phyloP scores from a whole-genome alignment of 2,113 vertebrate species.

The Rhipidura dahli region DNA sequence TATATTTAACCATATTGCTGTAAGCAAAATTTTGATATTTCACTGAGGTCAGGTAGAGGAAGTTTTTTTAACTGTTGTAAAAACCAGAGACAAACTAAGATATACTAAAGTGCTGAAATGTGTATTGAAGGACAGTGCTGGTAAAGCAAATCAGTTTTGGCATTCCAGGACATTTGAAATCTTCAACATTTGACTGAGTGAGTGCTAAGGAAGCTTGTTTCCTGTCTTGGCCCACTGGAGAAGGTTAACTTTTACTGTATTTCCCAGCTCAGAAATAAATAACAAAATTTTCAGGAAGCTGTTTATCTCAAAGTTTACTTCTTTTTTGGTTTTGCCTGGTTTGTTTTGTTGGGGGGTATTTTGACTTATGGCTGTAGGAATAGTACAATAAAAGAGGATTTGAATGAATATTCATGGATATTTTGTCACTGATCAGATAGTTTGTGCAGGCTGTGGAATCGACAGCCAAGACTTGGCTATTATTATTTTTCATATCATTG shows the following conservation, averaged over 20 bases:
- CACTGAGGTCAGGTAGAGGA: background rate
- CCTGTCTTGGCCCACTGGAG: background rate
- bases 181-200: background rate
- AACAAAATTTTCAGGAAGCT: background rate
- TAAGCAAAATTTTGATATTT: background rate
- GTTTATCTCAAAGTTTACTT: background rate
- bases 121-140: fast-evolving
- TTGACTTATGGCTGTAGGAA: fast-evolving
- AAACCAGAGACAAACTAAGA: background rate
- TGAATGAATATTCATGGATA: background rate
- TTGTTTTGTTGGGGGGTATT: background rate
- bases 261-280: background rate
- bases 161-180: background rate
- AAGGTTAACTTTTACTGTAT: background rate
- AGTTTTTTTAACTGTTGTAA: background rate
- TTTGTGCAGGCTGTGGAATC: background rate
- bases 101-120: background rate
- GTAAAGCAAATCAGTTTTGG: background rate
- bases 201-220: background rate
- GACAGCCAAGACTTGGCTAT: background rate
- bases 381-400: background rate
- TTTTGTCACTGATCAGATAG: background rate
- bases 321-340: background rate
- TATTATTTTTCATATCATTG: background rate
- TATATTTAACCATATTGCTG: background rate